A percentile compares a stretch with the other conserved stretches of the same genome.
phyloP scores from a whole-genome alignment of 2,113 vertebrate genomes.

The Colaptes auratus region DNA sequence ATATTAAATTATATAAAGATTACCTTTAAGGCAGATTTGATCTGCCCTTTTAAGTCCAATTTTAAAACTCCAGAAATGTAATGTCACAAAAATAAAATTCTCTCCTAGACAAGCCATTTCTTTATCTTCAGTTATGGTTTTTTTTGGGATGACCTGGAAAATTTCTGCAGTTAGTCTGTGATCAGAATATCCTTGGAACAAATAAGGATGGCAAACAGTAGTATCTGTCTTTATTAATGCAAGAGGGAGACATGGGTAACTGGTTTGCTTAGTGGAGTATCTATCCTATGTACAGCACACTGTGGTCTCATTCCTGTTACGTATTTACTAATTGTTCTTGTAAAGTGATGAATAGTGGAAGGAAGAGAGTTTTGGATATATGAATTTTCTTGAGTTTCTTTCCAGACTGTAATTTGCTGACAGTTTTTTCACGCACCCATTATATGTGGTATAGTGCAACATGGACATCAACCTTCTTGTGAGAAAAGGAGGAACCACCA shows the following conservation, averaged over 20 bases:
- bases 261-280: not conserved
- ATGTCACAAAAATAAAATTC: not conserved
- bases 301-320: not conserved
- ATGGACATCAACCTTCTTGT: not conserved
- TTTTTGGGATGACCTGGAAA: not conserved
- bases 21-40: not conserved
- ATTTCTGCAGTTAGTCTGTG: not conserved
- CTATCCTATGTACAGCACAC: not conserved
- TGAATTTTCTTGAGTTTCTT: not conserved
- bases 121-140: not conserved
- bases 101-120: not conserved
- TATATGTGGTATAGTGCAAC: not conserved
- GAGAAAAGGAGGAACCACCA: not conserved
- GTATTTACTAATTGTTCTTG: slow-evolving; percentile 2
- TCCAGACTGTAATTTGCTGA: not conserved
- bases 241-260: not conserved
- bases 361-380: not conserved
- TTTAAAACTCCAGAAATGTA: not conserved
- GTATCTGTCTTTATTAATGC: not conserved
- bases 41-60: not conserved
- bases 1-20: not conserved
- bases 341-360: not conserved
- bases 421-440: not conserved
- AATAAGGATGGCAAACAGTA: not conserved
- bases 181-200: not conserved